A percentile compares a stretch with the other conserved stretches of the same genome.
phyloP scores from a whole-genome alignment of 2,797 vertebrate species.

The Atherinosoma microstoma region DNA sequence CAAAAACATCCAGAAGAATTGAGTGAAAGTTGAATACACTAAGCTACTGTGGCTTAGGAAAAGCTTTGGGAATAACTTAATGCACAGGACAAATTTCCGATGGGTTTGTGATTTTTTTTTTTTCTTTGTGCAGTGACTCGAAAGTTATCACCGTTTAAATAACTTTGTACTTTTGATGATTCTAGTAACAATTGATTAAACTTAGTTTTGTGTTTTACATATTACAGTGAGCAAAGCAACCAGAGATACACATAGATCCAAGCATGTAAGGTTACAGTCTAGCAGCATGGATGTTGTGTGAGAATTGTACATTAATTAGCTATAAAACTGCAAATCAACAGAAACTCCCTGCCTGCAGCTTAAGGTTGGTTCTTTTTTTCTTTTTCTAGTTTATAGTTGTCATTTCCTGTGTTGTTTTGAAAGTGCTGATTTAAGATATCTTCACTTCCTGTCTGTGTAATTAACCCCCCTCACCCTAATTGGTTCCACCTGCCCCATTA shows the following conservation, averaged over 20 bases:
- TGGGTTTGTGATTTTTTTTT: neutral
- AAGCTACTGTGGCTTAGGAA: neutral
- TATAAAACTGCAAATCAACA: neutral
- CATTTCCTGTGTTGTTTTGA: constrained; percentile 9
- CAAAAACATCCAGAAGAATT: constrained; percentile 2
- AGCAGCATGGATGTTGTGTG: neutral
- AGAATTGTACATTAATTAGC: neutral
- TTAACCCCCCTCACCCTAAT: neutral
- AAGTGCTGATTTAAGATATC: neutral
- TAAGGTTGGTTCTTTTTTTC: neutral
- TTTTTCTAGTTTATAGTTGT: neutral
- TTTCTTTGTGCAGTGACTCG: neutral
- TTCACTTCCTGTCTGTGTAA: neutral
- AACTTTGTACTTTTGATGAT: no score
- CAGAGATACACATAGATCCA: neutral
- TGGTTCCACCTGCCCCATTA: constrained; percentile 3
- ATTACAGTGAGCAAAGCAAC: neutral
- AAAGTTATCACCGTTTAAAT: neutral
- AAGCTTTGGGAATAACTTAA: neutral
- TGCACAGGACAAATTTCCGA: neutral
- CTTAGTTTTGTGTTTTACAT: no score
- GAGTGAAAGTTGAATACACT: constrained; percentile 8
- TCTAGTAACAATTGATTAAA: no score
- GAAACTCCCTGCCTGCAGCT: neutral
- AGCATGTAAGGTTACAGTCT: neutral